Evolutionary conservation across 2,113 vertebrate species (phyloP).

Genomic region (Alligator sinensis): DNA sequence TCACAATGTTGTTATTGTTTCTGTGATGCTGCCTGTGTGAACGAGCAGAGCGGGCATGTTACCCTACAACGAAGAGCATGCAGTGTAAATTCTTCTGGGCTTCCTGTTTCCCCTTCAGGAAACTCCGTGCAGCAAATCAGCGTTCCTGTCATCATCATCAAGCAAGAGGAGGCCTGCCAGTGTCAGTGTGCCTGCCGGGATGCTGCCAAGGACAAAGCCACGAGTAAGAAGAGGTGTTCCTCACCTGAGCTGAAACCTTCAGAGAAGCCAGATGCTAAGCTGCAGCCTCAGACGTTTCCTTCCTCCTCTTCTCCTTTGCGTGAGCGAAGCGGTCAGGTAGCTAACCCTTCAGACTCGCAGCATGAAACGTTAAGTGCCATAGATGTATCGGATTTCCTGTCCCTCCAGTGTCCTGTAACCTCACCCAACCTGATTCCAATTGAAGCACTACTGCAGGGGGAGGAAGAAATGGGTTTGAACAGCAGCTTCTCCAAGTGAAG

Average conservation of each 20-base stretch:
- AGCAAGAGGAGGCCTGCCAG: constrained; percentile 98
- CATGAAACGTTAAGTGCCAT: constrained; percentile 88
- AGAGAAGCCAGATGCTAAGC: constrained; percentile 67
- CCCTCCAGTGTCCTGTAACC: constrained; percentile 89
- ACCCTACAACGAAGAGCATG: neutral
- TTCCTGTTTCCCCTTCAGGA: constrained; percentile 81
- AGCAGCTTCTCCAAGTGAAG: constrained; percentile 80
- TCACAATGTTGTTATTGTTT: neutral
- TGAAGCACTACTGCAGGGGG: constrained; percentile 91
- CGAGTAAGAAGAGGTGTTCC: constrained; percentile 81
- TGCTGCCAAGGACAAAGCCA: constrained; percentile 85
- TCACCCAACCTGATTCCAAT: constrained; percentile 82
- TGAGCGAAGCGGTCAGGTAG: constrained; percentile 71
- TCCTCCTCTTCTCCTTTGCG: constrained; percentile 72
- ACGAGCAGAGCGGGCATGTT: neutral
- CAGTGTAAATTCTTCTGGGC: neutral
- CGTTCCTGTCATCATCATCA: constrained; percentile 98
- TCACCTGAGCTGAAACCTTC: constrained; percentile 68
- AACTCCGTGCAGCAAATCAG: constrained; percentile 96
- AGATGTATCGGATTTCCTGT: constrained; percentile 93
- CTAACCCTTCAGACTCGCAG: constrained; percentile 75
- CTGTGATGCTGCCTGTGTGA: neutral
- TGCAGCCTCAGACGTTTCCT: constrained; percentile 78
- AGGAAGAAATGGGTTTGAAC: constrained; percentile 87
- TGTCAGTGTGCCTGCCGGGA: constrained; percentile 98